Conservation (phyloP, 2,797 vertebrate genomes). For the Megaceryle alcyon region DNA sequence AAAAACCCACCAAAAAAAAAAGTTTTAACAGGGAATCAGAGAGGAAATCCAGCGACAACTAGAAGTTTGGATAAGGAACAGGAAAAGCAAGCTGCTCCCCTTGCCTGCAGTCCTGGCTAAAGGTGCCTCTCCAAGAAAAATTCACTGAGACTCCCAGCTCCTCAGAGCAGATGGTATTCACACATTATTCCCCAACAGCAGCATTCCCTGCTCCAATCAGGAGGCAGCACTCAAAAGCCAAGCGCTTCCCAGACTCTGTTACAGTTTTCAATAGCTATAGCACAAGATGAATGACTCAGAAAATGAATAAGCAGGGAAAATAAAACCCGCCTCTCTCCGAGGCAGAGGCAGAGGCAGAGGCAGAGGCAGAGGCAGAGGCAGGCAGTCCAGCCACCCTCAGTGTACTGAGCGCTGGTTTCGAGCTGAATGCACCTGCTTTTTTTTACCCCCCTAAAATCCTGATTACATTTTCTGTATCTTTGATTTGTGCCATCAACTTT, state of each 20-base stretch:
- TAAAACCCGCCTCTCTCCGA: constrained; percentile 34
- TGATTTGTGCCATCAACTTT: background rate
- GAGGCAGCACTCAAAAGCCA: constrained; percentile 71
- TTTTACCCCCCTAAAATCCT: background rate
- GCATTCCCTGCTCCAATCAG: constrained; percentile 65
- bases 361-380: background rate
- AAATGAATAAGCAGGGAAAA: constrained; percentile 72
- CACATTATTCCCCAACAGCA: constrained; percentile 77
- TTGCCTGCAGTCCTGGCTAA: constrained; percentile 23
- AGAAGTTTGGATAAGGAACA: background rate
- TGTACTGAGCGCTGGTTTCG: background rate
- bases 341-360: background rate
- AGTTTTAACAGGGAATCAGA: constrained; percentile 54
- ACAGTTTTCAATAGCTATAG: constrained; percentile 71
- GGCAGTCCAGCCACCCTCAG: background rate
- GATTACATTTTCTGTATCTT: background rate
- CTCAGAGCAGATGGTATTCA: constrained; percentile 77
- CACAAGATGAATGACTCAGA: constrained; percentile 77
- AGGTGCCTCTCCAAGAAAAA: constrained; percentile 76
- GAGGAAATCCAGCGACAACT: constrained; percentile 6
- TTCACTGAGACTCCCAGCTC: constrained; percentile 69
- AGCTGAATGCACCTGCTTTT: constrained; percentile 41
- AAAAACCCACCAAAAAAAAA: constrained; percentile 42
- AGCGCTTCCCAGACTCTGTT: constrained; percentile 83
- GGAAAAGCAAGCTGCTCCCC: constrained; percentile 31